Conservation (phyloP, 2,113 vertebrate genomes). For the Plectropomus leopardus region DNA sequence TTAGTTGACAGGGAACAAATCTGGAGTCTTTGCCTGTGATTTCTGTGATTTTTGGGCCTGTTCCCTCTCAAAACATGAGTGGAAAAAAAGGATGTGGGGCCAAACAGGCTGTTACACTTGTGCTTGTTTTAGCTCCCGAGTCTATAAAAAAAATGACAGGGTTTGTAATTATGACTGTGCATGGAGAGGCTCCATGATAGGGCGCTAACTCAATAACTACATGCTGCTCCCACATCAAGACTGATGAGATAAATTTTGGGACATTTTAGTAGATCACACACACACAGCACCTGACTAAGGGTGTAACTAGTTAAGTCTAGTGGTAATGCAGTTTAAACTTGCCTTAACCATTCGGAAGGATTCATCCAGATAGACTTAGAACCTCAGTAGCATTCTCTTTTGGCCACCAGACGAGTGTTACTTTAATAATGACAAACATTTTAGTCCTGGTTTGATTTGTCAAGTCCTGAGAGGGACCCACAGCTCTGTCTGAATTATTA, state of each 20-base stretch:
- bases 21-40: slow-evolving; percentile 73
- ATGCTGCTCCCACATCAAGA: slow-evolving; percentile 59
- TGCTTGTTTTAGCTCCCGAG: slow-evolving; percentile 85
- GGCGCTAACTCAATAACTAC: slow-evolving; percentile 67
- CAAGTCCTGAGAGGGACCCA: background rate
- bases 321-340: background rate
- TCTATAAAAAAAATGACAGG: slow-evolving; percentile 78
- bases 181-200: slow-evolving; percentile 66
- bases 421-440: background rate
- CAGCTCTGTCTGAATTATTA: slow-evolving; percentile 1
- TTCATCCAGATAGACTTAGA: background rate
- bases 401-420: background rate
- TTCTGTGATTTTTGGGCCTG: slow-evolving; percentile 81
- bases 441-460: background rate
- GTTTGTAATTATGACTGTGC: slow-evolving; percentile 78
- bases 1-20: slow-evolving; percentile 80
- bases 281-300: slow-evolving; percentile 39
- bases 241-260: slow-evolving; percentile 38
- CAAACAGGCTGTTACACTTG: slow-evolving; percentile 79
- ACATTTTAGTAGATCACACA: slow-evolving; percentile 38
- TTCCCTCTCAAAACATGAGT: slow-evolving; percentile 79
- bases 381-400: background rate
- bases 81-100: slow-evolving; percentile 72
- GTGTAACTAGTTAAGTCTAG: slow-evolving; percentile 1
- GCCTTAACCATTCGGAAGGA: background rate